Evolutionary conservation across 2,113 vertebrate genomes (phyloP), one percentile per base, ranked within the genome.

Genomic region (Chrysochloris asiatica): DNA sequence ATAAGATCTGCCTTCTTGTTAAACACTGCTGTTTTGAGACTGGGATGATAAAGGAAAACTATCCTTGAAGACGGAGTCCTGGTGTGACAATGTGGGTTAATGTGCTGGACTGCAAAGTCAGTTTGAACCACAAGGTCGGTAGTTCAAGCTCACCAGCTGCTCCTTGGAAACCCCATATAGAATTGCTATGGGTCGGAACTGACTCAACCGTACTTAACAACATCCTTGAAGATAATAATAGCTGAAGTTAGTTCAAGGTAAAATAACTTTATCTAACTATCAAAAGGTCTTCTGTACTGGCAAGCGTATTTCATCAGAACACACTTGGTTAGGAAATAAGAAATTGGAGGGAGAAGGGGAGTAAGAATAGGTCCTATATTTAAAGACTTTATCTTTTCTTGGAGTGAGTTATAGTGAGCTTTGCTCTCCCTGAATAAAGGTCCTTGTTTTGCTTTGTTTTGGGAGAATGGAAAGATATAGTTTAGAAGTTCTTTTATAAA

Each of bases 401-500:
- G 52, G 22, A 83, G 24, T 81, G 45, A 50, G 14, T 47, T 86
- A 36, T 38, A 13, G 73, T 30, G 21, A 38, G 45, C 24, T 91
- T 86, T 93, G 56, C 33, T 52, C 38, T 92, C 81, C 45, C 50
- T 63, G 45, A 22, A 89, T 52, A 38, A 56, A 75, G 33, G 76
- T 3, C 47, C 83, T 90, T 47, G 43, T 89, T 86, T 95, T 86
- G 12, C 26, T 80, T 16, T 82, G n/a, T 63, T 24, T 33, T 75
- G 54, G 56, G 6, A 61, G 56, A 93, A 22, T 52, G 8, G 19
- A 73, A 73, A 88, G 33, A 28, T 28, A 11, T 0, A 73, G 88
- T 77, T 94, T 61, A 59, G 10, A 88, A 65, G 47, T 77, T 93
- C 38, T 94, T 81, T 89, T 83, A 69, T 94, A 56, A 26, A 94